Evolutionary conservation across 1,140 invertebrate genomes (phyloP), one percentile per base, ranked within the genome.

Genomic region (Leptestheria dahalacensis): DNA sequence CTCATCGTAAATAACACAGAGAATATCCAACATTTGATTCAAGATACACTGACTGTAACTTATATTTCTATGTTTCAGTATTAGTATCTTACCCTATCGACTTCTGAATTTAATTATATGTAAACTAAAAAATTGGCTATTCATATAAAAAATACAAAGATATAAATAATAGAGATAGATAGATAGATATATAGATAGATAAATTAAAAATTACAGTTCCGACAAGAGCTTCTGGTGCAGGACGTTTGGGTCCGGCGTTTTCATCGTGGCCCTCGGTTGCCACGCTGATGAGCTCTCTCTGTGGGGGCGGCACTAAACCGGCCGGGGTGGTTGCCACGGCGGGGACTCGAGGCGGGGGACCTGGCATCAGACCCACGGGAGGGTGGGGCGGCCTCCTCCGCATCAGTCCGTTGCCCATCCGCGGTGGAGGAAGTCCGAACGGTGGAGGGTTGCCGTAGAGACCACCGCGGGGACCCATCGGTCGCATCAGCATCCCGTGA

Each of bases 211-310:
- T 55, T 55, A 55, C 53, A 33, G 53, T n/a, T 29, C 33, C 53
- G 21, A 55, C 25, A 2, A 26, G 29, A 50, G 48, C 48, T 23
- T 49, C 25, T 46, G 28, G 26, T 24, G 23, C 52, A 28, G 21
- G 20, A 10, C 23, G 64, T 64, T 48, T 64, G 50, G 25, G 63
- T 61, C 21, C 63, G 59, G 11, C 60, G 60, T 50, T 63, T 25
- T 12, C 54, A 11, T 28, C 61, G 10, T 41, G 58, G 28, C 25
- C 57, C 33, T 20, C 52, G 9, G 70, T 71, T 47, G 66, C 68
- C 21, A 75, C 72, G 64, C 65, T 70, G 11, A 76, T 72, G 10
- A 77, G 64, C 64, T 76, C 74, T 26, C 74, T 63, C 51, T 68
- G 64, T 21, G 64, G 63, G 15, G 60, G 48, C 1, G 59, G 3